Evolutionary conservation across 35 echinoderm and acorn worm species (phyloP).

Genomic region (Stichopus chloronotus): DNA sequence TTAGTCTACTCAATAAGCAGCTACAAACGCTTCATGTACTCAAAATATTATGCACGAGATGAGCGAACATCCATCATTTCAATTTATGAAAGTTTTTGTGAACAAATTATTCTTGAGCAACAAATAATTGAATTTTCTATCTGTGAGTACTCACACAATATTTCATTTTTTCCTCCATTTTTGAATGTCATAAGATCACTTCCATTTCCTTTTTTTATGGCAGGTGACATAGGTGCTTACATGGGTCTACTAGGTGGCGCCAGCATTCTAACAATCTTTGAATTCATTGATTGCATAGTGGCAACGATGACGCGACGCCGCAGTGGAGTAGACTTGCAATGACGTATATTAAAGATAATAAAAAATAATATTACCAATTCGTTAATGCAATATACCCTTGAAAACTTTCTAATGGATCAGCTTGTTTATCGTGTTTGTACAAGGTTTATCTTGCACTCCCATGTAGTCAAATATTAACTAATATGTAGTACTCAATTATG

Average conservation of each 20-base stretch:
- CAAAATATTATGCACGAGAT: too few relatives aligned
- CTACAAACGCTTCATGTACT: too few relatives aligned
- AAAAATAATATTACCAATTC: background rate
- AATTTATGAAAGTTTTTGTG: too few relatives aligned
- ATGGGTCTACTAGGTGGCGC: conserved; percentile 57
- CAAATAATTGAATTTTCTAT: too few relatives aligned
- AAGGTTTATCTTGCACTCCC: too few relatives aligned
- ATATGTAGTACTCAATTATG: too few relatives aligned
- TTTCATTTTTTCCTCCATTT: too few relatives aligned
- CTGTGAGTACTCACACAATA: too few relatives aligned
- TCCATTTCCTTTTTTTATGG: background rate
- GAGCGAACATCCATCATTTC: too few relatives aligned
- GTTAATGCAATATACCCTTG: background rate
- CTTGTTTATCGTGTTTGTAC: background rate
- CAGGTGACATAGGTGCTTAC: conserved; percentile 57
- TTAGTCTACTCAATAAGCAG: too few relatives aligned
- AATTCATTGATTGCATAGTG: conserved; percentile 35
- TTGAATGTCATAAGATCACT: background rate
- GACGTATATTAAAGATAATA: background rate
- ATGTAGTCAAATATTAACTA: too few relatives aligned
- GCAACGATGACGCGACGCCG: background rate
- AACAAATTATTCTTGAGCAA: too few relatives aligned
- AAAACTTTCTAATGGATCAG: background rate
- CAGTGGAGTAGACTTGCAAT: background rate
- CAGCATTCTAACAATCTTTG: conserved; percentile 38